Percentiles rank a stretch among this genome's conserved stretches.
Conservation (phyloP, 2,888 invertebrate genomes). For the Acanthosoma haemorrhoidale region DNA sequence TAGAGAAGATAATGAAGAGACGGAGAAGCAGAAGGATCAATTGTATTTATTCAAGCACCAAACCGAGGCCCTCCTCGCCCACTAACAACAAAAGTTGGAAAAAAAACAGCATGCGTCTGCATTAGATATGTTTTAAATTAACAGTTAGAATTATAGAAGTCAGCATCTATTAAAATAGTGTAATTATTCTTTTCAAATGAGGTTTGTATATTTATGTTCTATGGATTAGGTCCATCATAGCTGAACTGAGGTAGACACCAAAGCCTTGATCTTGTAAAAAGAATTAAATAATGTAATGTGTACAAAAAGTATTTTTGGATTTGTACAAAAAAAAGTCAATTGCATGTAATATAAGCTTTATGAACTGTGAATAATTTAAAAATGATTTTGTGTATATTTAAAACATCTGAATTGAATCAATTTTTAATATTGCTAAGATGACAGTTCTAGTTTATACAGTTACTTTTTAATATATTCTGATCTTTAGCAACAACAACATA, state of each 20-base stretch:
- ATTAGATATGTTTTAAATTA: background rate
- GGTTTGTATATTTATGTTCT: constrained; percentile 9
- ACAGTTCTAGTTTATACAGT: constrained; percentile 12
- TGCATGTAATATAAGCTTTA: constrained; percentile 38
- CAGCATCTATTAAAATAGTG: background rate
- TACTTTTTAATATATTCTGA: background rate
- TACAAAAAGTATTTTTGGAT: constrained; percentile 38
- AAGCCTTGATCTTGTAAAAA: constrained; percentile 23
- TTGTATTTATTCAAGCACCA: background rate
- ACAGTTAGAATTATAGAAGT: no score
- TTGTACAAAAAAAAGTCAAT: constrained; percentile 38
- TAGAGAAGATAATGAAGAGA: constrained; percentile 47
- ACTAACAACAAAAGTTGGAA: background rate
- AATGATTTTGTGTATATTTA: background rate
- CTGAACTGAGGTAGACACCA: constrained; percentile 14
- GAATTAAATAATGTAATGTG: constrained; percentile 17
- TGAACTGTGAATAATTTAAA: constrained; percentile 12
- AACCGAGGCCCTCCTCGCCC: background rate
- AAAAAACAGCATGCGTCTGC: background rate
- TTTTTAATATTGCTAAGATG: background rate
- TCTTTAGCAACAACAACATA: background rate
- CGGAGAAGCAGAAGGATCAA: background rate
- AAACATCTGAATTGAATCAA: background rate
- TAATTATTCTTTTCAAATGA: background rate
- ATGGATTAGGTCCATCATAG: constrained; percentile 2